phyloP scores from a whole-genome alignment of 2,797 vertebrate species.

The Enteromius argenteus region DNA sequence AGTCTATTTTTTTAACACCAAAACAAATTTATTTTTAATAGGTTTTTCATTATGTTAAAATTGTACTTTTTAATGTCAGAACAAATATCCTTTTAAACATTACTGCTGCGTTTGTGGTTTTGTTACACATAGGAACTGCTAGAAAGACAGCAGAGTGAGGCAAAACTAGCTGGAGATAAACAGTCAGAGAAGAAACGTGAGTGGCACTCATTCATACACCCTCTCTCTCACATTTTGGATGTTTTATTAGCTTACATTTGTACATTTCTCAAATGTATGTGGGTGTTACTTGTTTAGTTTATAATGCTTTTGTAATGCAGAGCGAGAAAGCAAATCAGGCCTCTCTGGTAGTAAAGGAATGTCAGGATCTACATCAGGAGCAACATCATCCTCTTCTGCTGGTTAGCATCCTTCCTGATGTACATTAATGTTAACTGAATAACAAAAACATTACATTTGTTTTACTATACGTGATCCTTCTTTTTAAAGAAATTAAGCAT shows the following conservation, averaged over 20 bases:
- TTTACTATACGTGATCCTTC: not conserved
- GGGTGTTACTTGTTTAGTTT: not conserved
- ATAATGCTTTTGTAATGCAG: conserved; percentile 74
- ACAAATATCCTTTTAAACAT: not conserved
- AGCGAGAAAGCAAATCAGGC: conserved; percentile 87
- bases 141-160: conserved; percentile 88
- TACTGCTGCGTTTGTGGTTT: not conserved
- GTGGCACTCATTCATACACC: conserved; percentile 57
- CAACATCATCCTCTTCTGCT: conserved; percentile 73
- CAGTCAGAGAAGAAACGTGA: conserved; percentile 89
- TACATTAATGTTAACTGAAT: not conserved
- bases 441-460: not conserved
- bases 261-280: conserved; percentile 3
- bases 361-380: conserved; percentile 82
- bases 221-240: not conserved
- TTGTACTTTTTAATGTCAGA: not conserved
- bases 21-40: not conserved
- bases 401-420: conserved; percentile 65
- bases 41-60: not conserved
- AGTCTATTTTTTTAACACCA: not conserved
- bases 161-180: conserved; percentile 79
- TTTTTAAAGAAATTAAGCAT: not conserved
- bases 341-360: conserved; percentile 82
- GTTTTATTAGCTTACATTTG: not conserved
- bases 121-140: conserved; percentile 83